Evolutionary conservation across 1,140 invertebrate species (phyloP), one percentile per base, ranked within the genome.

Genomic region (Bathynomus jamesi): DNA sequence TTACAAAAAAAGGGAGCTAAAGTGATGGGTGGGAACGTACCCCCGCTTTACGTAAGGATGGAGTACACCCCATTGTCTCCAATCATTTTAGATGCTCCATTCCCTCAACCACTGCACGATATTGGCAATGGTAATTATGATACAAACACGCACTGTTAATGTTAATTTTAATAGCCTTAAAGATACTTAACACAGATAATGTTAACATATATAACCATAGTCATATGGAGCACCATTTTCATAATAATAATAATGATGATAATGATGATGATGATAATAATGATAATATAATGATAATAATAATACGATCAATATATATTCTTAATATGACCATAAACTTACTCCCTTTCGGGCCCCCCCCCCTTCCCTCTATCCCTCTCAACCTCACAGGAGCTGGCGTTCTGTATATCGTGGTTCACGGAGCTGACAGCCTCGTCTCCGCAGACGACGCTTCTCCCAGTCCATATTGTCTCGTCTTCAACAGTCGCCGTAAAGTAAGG

Each of bases 401-500:
- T 25, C 74, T 87, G 29, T 84, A 85, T 72, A 82, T 86, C 28
- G 84, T 83, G 76, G 82, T 86, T 66, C 86, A 86, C 78, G 82
- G 84, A 31, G 85, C 85, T 8, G 81, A 82, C 27, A 84, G 84
- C 78, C 81, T 87, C 4, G 76, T 80, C 3, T 82, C 79, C 30
- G 79, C 81, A 60, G 80, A 78, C 63, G 80, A 78, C 63, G 78
- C 80, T 28, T 83, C 84, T 1, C 86, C 85, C 13, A 85, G 86
- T 80, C 85, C 85, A 3, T 87, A 86, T 71, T 87, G 85, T 78
- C 82, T 86, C 46, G 73, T 86, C 7, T 86, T 86, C 79, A 85
- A 81, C 77, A 85, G 85, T 73, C 81, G 84, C 28, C 82, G 83
- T 67, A 85, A 86, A 82, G 86, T 86, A 79, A 78, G 78, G 71